Evolutionary conservation across 2,113 vertebrate species (phyloP).

Genomic region (Hucho hucho): DNA sequence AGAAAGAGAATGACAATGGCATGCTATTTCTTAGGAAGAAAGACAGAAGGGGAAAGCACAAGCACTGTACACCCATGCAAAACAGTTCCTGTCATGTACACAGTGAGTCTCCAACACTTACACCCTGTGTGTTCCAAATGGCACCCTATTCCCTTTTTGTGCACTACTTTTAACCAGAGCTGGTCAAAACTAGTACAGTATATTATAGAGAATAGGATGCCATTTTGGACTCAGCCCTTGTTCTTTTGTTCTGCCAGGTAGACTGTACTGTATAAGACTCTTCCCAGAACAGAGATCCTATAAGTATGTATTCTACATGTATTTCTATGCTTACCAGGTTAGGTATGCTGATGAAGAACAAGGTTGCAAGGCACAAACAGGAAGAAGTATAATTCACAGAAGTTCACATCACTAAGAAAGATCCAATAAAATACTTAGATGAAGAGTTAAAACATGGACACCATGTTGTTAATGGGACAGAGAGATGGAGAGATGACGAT

Average conservation of each 20-base stretch:
- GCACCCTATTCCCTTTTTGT: too few relatives aligned
- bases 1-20: background rate
- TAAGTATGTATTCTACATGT: too few relatives aligned
- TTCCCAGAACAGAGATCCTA: too few relatives aligned
- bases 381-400: too few relatives aligned
- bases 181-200: too few relatives aligned
- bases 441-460: background rate
- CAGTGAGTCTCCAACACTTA: background rate
- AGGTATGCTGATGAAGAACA: background rate
- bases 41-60: conserved; percentile 24
- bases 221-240: too few relatives aligned
- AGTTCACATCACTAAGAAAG: background rate
- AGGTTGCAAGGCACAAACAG: background rate
- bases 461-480: background rate
- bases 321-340: too few relatives aligned
- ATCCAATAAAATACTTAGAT: background rate
- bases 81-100: conserved; percentile 46
- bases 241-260: too few relatives aligned
- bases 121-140: too few relatives aligned
- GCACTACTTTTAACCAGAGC: too few relatives aligned
- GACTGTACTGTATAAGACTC: too few relatives aligned
- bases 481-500: background rate
- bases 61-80: conserved; percentile 31
- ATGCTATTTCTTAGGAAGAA: background rate
- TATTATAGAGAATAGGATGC: too few relatives aligned